phyloP scores from a whole-genome alignment of 2,113 vertebrate species.

The Limnothrissa miodon region DNA sequence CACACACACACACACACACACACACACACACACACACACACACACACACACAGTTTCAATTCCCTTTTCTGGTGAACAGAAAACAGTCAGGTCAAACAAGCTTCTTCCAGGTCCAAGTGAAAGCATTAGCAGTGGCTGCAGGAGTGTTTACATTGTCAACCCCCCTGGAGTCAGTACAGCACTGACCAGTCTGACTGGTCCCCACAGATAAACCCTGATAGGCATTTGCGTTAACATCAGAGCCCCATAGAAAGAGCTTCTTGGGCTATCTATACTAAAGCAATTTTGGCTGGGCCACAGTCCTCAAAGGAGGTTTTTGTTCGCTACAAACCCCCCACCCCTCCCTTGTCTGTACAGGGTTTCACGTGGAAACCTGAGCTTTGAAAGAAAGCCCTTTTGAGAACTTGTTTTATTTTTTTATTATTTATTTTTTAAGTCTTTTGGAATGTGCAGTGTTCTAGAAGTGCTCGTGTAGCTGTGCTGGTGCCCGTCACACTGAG shows the following conservation, averaged over 20 bases:
- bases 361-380: not conserved
- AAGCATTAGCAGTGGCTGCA: not conserved
- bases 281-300: not conserved
- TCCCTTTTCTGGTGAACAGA: not conserved
- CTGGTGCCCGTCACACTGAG: not conserved
- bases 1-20: not conserved
- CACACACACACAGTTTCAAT: not conserved
- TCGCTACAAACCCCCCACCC: not conserved
- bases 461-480: not conserved
- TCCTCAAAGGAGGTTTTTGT: not conserved
- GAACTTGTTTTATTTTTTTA: not conserved
- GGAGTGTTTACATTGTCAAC: not conserved
- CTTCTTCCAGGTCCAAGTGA: not conserved
- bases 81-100: not conserved
- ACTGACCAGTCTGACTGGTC: not conserved
- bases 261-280: not conserved
- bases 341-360: not conserved
- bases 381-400: constrained; percentile 12
- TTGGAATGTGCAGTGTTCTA: not conserved
- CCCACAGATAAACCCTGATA: not conserved
- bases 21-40: constrained; percentile 3
- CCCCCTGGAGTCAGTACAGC: not conserved
- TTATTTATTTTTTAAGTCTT: not conserved
- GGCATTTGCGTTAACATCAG: not conserved
- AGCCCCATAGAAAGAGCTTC: not conserved